Conservation (phyloP, 2,888 invertebrate species). For the Eucriotettix oculatus region DNA sequence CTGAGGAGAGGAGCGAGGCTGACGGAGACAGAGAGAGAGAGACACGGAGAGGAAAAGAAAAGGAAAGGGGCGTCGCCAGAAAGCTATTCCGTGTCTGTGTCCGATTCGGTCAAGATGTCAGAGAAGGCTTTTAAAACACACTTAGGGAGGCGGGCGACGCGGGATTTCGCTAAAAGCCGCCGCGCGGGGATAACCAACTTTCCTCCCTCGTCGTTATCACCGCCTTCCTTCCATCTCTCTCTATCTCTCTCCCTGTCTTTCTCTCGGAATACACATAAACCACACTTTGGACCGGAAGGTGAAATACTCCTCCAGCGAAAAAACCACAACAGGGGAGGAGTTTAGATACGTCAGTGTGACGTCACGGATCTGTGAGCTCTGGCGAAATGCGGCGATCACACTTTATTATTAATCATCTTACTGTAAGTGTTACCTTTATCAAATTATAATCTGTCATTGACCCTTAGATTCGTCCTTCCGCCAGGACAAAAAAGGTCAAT, state of each 20-base stretch:
- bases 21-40: not conserved
- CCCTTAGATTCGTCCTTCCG: too few species aligned
- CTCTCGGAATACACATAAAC: not conserved
- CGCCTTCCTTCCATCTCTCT: not conserved
- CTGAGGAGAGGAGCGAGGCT: not conserved
- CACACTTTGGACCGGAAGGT: too few species aligned
- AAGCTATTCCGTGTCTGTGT: conserved; percentile 32
- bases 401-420: too few species aligned
- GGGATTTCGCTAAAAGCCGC: not conserved
- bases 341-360: too few species aligned
- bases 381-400: too few species aligned
- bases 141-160: conserved; percentile 16
- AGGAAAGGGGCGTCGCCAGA: conserved; percentile 19
- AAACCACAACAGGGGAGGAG: too few species aligned
- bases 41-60: conserved; percentile 8
- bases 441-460: too few species aligned
- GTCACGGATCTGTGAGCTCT: too few species aligned
- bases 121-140: conserved; percentile 33
- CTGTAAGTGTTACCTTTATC: too few species aligned
- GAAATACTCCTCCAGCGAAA: too few species aligned
- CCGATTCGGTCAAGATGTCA: conserved; percentile 34
- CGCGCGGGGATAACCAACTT: not conserved
- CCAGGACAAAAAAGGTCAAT: too few species aligned
- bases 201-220: not conserved
- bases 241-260: not conserved